These are phyloP conservation scores for Onychomys leucogaster DNA, from an alignment of 2,797 vertebrate species.

Conservation along the genomic window DNA sequence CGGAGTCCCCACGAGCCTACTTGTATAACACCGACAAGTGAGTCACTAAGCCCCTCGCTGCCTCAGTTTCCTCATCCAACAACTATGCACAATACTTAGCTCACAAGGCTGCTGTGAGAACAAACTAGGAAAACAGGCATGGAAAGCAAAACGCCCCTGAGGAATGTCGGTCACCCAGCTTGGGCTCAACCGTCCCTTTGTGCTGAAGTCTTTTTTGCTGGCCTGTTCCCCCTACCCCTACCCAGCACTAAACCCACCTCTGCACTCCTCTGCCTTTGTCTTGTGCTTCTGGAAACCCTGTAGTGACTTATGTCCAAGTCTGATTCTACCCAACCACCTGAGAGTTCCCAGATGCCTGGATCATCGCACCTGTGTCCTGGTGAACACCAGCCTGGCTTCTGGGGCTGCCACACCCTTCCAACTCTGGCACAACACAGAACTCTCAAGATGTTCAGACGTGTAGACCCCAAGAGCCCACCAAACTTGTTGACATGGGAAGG, in stretches of 20 bases:
- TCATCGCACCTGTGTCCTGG: background rate
- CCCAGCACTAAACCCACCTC: background rate
- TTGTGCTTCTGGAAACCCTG: background rate
- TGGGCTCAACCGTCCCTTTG: background rate
- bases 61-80: constrained; percentile 15
- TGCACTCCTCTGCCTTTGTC: background rate
- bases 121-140: background rate
- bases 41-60: background rate
- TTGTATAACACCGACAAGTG: background rate
- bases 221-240: background rate
- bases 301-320: background rate
- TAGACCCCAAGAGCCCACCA: background rate
- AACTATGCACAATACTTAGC: background rate
- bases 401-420: background rate
- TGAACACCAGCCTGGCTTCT: background rate
- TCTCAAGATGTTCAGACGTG: background rate
- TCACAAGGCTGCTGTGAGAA: background rate
- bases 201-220: background rate
- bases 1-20: background rate
- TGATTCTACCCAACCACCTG: background rate
- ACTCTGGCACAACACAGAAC: background rate
- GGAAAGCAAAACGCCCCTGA: background rate
- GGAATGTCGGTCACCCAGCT: background rate
- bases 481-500: background rate
- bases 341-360: background rate